A percentile compares a stretch with the other conserved stretches of the same genome.
Conservation (phyloP, 2,113 vertebrate genomes). For the Malurus melanocephalus region DNA sequence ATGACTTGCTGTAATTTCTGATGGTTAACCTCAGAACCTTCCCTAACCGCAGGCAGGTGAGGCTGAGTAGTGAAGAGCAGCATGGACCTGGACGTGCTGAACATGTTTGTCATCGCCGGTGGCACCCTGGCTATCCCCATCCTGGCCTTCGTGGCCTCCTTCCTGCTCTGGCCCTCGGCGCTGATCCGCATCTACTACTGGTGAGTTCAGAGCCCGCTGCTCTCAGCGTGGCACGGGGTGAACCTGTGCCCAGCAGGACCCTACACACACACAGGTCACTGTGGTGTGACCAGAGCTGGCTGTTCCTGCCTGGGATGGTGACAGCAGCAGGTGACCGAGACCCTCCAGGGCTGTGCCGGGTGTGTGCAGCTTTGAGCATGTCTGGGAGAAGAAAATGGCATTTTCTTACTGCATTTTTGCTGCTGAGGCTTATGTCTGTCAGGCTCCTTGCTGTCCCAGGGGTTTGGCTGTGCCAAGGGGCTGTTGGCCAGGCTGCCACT, state of each 20-base stretch:
- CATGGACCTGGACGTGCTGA: conserved; percentile 88
- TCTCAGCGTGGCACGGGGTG: neutral
- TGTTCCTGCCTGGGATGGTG: accelerated
- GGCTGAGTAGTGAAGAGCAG: neutral
- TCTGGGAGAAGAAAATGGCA: neutral
- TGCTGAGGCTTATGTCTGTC: neutral
- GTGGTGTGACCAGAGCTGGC: accelerated
- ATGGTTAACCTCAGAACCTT: neutral
- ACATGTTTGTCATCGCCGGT: conserved; percentile 82
- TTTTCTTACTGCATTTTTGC: neutral
- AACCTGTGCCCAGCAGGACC: neutral
- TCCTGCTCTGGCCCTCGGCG: conserved; percentile 83
- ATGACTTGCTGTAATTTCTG: neutral
- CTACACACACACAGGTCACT: accelerated
- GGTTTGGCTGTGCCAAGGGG: neutral
- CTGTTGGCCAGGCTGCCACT: neutral
- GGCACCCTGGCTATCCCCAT: conserved; percentile 85
- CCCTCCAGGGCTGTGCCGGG: neutral
- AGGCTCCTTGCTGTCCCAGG: neutral
- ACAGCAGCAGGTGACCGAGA: neutral
- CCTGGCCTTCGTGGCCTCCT: conserved; percentile 82
- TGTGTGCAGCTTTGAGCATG: neutral
- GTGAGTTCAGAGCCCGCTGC: conserved; percentile 63
- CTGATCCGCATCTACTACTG: conserved; percentile 89
- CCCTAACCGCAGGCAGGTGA: conserved; percentile 22